A percentile compares a stretch with the other conserved stretches of the same genome.
These are phyloP conservation scores for Sitta carolinensis DNA, from an alignment of 2,797 vertebrate genomes.

Conservation along the genomic window DNA sequence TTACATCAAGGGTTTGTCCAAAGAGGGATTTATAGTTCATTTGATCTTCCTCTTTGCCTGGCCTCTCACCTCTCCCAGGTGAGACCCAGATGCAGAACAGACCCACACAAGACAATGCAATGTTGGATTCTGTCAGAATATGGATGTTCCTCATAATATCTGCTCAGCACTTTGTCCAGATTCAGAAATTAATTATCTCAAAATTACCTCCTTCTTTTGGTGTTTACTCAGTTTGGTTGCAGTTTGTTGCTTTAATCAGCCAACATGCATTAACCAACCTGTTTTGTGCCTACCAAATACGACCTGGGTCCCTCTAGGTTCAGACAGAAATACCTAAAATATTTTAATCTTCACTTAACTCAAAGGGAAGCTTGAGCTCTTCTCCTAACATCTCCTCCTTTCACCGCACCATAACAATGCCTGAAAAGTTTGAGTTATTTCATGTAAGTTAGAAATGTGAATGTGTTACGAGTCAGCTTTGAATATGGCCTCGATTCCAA, in stretches of 20 bases:
- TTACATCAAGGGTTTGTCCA: not conserved
- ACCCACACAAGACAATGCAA: not conserved
- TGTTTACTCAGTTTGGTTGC: not conserved
- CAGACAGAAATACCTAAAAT: not conserved
- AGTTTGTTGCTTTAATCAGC: not conserved
- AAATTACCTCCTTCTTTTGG: not conserved
- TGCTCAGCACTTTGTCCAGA: not conserved
- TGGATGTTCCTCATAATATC: not conserved
- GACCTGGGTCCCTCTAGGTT: not conserved
- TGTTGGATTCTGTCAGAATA: not conserved
- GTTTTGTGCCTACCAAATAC: fast-evolving
- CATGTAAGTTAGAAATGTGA: slow-evolving; percentile 69
- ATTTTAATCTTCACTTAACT: slow-evolving; percentile 15
- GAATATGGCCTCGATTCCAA: slow-evolving; percentile 72
- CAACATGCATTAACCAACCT: not conserved
- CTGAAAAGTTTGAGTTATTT: slow-evolving; percentile 72
- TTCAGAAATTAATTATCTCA: not conserved
- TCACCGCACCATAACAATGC: slow-evolving; percentile 17
- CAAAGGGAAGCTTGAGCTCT: not conserved
- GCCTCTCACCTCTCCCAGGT: not conserved
- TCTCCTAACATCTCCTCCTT: slow-evolving; percentile 7
- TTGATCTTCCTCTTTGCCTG: not conserved
- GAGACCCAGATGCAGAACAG: not conserved
- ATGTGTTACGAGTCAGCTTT: slow-evolving; percentile 73
- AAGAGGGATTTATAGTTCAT: not conserved